phyloP scores from a whole-genome alignment of 2,888 invertebrate genomes.

The Halocaridina rubra region DNA sequence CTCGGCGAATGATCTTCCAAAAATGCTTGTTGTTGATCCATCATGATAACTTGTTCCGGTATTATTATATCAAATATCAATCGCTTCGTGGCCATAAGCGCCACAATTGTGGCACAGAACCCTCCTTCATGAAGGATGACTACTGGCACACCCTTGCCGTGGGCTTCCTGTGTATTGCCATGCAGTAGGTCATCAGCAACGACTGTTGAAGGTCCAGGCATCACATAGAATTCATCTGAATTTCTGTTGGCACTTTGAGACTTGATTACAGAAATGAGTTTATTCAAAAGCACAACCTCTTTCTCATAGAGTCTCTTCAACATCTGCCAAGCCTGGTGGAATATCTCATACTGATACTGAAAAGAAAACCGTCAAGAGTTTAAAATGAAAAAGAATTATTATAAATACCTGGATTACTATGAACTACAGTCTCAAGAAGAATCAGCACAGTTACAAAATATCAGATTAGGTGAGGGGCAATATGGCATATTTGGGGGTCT shows the following conservation, averaged over 20 bases:
- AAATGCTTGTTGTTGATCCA: constrained; percentile 65
- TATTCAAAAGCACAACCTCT: background rate
- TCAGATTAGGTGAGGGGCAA: no score
- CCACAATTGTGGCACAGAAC: constrained; percentile 62
- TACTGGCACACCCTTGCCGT: constrained; percentile 36
- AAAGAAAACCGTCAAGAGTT: background rate
- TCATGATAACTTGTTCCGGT: constrained; percentile 73
- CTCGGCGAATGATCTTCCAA: constrained; percentile 25
- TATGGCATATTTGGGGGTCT: no score
- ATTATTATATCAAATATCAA: constrained; percentile 70
- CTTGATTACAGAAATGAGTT: background rate
- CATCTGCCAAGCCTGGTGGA: constrained; percentile 65
- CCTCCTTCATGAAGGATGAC: constrained; percentile 61
- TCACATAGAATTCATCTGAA: no score
- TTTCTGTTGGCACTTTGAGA: background rate
- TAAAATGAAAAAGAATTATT: no score
- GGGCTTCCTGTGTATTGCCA: background rate
- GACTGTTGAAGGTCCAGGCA: background rate
- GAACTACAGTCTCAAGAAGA: no score
- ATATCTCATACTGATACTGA: constrained; percentile 71
- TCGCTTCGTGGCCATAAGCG: constrained; percentile 57
- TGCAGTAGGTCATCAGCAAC: background rate
- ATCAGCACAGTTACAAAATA: no score
- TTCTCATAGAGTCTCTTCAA: constrained; percentile 51
- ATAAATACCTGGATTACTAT: no score